phyloP scores from a whole-genome alignment of 2,888 invertebrate genomes.

The Synergus japonicus region DNA sequence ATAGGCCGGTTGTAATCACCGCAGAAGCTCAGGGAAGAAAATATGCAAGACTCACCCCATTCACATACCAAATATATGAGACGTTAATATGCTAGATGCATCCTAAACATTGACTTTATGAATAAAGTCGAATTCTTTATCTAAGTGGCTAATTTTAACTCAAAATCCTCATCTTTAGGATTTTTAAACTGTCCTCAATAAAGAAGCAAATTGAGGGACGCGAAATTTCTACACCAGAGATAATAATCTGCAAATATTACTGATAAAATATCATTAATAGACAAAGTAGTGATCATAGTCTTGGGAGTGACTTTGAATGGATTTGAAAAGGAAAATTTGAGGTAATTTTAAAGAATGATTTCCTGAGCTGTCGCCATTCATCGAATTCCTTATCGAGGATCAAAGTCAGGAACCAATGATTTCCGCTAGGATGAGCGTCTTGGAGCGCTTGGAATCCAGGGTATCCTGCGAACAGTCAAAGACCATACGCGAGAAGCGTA shows the following conservation, averaged over 20 bases:
- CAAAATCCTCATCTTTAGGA: too few species aligned
- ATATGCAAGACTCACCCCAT: neutral
- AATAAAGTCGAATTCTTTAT: too few species aligned
- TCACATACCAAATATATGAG: neutral
- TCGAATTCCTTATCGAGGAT: conserved; percentile 51
- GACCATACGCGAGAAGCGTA: conserved; percentile 64
- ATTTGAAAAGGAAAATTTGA: neutral
- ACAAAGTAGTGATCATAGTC: neutral
- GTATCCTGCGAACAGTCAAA: conserved; percentile 56
- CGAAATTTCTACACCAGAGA: neutral
- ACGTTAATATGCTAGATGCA: too few species aligned
- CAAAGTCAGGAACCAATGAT: conserved; percentile 66
- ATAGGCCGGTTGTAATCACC: neutral
- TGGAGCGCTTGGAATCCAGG: conserved; percentile 52
- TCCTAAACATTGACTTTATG: too few species aligned
- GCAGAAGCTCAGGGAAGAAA: neutral
- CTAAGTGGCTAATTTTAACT: too few species aligned
- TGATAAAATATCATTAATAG: too few species aligned
- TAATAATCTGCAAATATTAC: neutral
- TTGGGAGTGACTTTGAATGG: neutral
- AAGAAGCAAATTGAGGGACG: too few species aligned
- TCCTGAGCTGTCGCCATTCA: conserved; percentile 20
- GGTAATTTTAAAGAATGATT: conserved; percentile 26
- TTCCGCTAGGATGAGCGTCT: conserved; percentile 61
- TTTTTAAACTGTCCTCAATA: too few species aligned